A percentile compares a stretch with the other conserved stretches of the same genome.
Evolutionary conservation across 2,888 invertebrate species (phyloP).

Genomic region (Patella caerulea): DNA sequence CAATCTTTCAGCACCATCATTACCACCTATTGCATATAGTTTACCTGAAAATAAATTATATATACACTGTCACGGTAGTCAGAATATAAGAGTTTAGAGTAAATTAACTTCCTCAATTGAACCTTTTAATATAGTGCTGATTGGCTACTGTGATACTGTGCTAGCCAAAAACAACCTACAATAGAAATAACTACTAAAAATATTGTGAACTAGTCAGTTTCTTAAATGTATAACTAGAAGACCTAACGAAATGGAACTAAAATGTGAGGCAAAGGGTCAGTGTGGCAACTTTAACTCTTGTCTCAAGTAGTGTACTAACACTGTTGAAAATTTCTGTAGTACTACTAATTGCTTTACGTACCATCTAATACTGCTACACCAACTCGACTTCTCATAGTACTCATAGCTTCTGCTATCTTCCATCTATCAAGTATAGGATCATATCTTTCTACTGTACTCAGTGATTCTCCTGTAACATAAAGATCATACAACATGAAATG

Average conservation of each 20-base stretch:
- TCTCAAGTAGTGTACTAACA: too few relatives aligned
- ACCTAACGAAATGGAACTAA: too few relatives aligned
- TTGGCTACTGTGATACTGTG: too few relatives aligned
- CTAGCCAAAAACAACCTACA: too few relatives aligned
- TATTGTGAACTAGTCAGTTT: too few relatives aligned
- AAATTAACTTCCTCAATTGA: background rate
- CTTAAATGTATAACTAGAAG: too few relatives aligned
- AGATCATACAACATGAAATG: background rate
- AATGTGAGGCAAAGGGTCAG: too few relatives aligned
- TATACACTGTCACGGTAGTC: background rate
- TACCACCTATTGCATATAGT: slow-evolving; percentile 82
- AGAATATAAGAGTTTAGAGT: background rate
- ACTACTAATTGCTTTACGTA: slow-evolving; percentile 75
- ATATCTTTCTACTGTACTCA: slow-evolving; percentile 87
- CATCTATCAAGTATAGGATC: slow-evolving; percentile 82
- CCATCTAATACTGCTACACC: slow-evolving; percentile 88
- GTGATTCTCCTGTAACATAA: slow-evolving; percentile 78
- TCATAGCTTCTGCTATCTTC: slow-evolving; percentile 86
- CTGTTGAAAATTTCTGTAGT: too few relatives aligned
- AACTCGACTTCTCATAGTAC: slow-evolving; percentile 85
- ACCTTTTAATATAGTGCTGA: too few relatives aligned
- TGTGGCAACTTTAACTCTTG: too few relatives aligned
- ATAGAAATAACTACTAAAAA: too few relatives aligned
- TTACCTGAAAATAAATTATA: slow-evolving; percentile 49
- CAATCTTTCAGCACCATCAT: slow-evolving; percentile 86